Base-by-base conservation (phyloP, 2,888 invertebrate genomes). In the Tuta absoluta region DNA sequence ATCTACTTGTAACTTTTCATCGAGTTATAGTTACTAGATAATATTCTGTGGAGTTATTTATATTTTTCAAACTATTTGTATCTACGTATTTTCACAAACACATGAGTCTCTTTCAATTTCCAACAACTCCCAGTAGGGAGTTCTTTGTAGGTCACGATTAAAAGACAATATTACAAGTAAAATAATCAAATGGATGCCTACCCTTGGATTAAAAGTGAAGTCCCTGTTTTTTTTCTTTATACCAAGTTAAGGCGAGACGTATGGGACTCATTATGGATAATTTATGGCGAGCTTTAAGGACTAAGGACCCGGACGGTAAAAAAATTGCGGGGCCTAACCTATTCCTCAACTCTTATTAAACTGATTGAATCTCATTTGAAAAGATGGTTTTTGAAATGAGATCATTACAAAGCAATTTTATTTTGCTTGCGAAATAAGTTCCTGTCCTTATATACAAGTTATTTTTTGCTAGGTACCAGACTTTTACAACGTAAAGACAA, bases 201-300 rank as follows among this genome's bases (percentile, higher is more conserved):
- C 5, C 10, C 21, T 11, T 49, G 19, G 11, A 21, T 49, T 8
- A 21, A 19, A 7, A n/a, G 19, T 7, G 14, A 53, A 53, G 28
- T 3, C 33, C 33, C 28, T 53, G 3, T n/a, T 53, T 12, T 11
- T 28, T 61, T 67, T 67, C 70, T 73, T 71, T 75, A 75, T 75
- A 75, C 69, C 69, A 71, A 75, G 70, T 75, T 73, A 67, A 68
- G 61, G 66, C 63, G 68, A 72, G 71, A 72, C 71, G 70, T 72
- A 67, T 67, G 70, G 68, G 71, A 41, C 70, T 72, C 72, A 71
- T 72, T 72, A 72, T 67, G 67, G 71, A 70, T 69, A 75, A 74
- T 73, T 73, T 73, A 72, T 67, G 67, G 69, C 69, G 28, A 68
- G 63, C 33, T 59, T 17, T 37, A 17, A 58, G 53, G 49, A 66